Conservation (phyloP, 2,888 invertebrate genomes). For the Erpobdella octoculata region DNA sequence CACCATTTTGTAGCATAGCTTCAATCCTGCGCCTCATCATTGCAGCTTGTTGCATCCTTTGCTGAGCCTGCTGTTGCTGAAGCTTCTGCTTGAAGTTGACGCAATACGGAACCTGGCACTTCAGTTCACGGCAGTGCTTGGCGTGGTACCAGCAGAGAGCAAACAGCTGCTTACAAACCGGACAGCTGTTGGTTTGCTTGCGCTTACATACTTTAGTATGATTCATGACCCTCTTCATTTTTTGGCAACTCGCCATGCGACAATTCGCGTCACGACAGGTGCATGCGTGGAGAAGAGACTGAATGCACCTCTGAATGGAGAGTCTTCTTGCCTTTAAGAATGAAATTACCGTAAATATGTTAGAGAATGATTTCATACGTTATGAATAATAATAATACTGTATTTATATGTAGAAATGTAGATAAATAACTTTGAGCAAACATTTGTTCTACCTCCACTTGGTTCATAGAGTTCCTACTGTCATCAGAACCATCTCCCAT, state of each 20-base stretch:
- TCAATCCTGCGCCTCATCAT: constrained; percentile 64
- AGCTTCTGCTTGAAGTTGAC: constrained; percentile 94
- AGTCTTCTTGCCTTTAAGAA: constrained; percentile 69
- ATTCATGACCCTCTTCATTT: constrained; percentile 97
- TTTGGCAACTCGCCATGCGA: constrained; percentile 88
- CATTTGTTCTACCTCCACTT: constrained; percentile 3
- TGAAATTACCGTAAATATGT: neutral
- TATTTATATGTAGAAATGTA: neutral
- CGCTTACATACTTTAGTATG: constrained; percentile 90
- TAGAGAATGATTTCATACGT: neutral
- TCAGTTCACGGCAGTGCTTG: constrained; percentile 80
- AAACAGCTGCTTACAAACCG: constrained; percentile 96
- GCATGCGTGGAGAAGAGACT: constrained; percentile 88
- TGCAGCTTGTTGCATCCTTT: constrained; percentile 88
- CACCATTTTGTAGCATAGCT: constrained; percentile 51
- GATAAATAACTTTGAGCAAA: neutral
- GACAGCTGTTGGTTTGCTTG: constrained; percentile 64
- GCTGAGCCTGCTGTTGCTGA: constrained; percentile 90
- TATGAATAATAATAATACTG: neutral
- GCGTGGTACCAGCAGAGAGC: constrained; percentile 98
- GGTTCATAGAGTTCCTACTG: neutral
- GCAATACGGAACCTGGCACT: constrained; percentile 97
- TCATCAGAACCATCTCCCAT: neutral
- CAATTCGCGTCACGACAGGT: constrained; percentile 98
- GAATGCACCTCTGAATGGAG: constrained; percentile 86